Percentiles rank a stretch among this genome's conserved stretches.
Conservation (phyloP, 2,888 invertebrate species). For the Drosophila crucigera region DNA sequence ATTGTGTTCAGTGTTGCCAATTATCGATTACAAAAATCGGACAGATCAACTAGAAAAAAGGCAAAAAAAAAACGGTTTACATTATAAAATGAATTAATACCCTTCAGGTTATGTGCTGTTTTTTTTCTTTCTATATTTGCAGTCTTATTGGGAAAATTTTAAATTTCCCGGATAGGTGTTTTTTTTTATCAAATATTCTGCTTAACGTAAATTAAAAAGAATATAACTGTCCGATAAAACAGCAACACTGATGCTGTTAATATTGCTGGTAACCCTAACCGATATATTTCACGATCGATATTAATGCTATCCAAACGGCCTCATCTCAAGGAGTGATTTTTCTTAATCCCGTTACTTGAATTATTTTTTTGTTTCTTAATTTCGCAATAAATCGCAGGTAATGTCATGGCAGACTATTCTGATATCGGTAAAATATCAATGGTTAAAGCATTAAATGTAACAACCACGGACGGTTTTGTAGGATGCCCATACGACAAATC, state of each 20-base stretch:
- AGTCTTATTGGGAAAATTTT: neutral
- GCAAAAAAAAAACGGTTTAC: neutral
- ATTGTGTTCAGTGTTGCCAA: neutral
- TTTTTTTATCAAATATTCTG: neutral
- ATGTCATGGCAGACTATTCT: neutral
- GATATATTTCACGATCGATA: neutral
- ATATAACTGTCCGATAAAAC: neutral
- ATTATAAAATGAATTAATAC: neutral
- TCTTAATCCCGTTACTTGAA: neutral
- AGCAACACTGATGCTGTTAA: neutral
- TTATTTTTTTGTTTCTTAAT: neutral
- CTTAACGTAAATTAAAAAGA: neutral
- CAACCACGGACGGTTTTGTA: neutral
- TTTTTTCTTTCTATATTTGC: neutral
- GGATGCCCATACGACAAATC: slow-evolving; percentile 87
- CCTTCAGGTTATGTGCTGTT: neutral
- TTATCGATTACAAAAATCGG: neutral
- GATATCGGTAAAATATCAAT: neutral
- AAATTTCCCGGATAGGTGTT: neutral
- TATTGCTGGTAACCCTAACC: neutral
- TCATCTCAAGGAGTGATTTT: neutral
- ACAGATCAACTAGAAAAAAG: neutral
- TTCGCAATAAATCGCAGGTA: neutral
- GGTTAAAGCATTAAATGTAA: neutral
- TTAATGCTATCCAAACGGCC: neutral